These are phyloP conservation scores for Anoplolepis gracilipes DNA, from an alignment of 1,140 invertebrate species.

Conservation along the genomic window DNA sequence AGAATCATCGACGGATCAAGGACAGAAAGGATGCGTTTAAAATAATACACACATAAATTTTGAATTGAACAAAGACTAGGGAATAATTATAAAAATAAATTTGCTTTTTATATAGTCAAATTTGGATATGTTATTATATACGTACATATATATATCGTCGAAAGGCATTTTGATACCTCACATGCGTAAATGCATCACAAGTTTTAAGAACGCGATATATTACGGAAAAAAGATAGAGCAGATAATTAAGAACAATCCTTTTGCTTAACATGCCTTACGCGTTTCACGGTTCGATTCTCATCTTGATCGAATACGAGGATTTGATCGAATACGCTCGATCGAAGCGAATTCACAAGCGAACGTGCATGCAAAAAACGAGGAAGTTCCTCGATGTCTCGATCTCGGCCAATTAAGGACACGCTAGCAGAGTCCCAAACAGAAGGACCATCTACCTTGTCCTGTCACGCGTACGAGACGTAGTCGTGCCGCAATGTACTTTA, in stretches of 20 bases:
- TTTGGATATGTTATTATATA: neutral
- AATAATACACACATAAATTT: constrained; percentile 23
- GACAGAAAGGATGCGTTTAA: constrained; percentile 2
- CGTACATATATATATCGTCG: neutral
- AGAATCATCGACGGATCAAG: neutral
- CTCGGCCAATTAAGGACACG: constrained; percentile 70
- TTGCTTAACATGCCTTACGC: constrained; percentile 41
- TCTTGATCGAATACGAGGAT: constrained; percentile 61
- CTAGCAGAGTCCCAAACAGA: constrained; percentile 39
- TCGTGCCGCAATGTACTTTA: neutral
- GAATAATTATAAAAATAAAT: constrained; percentile 1
- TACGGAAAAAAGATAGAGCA: neutral
- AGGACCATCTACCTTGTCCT: constrained; percentile 38
- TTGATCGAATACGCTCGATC: constrained; percentile 71
- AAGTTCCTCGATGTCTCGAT: constrained; percentile 67
- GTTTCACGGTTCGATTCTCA: constrained; percentile 62
- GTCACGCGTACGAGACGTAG: neutral
- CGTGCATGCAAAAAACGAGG: constrained; percentile 63
- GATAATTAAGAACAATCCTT: constrained; percentile 43
- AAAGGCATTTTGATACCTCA: neutral
- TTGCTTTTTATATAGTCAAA: neutral
- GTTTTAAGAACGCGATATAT: neutral
- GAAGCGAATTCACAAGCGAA: constrained; percentile 63
- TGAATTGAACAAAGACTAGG: neutral
- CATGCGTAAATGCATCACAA: neutral